Percentiles rank a stretch among this genome's conserved stretches.
Conservation (phyloP, 37 sponge, comb jelly and placozoan genomes). For the Theonella swinhoei region DNA sequence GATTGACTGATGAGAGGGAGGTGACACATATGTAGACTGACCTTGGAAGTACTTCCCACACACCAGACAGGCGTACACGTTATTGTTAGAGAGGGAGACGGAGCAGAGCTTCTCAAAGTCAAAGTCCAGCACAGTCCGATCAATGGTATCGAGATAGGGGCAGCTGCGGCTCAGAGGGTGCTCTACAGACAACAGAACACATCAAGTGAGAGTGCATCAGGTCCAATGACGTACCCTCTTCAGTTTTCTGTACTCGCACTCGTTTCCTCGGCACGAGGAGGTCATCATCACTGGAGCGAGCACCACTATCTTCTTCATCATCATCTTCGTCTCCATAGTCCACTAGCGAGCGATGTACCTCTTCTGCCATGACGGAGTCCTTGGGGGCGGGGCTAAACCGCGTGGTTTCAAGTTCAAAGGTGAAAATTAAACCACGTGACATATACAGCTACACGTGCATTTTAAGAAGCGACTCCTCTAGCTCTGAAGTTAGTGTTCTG, state of each 20-base stretch:
- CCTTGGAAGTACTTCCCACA: slow-evolving; percentile 99
- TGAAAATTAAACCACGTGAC: not conserved
- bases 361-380: not conserved
- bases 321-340: slow-evolving; percentile 4
- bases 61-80: slow-evolving; percentile 97
- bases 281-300: slow-evolving; percentile 1
- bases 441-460: slow-evolving; percentile 13
- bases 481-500: too few relatives aligned
- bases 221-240: not conserved
- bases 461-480: not conserved
- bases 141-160: slow-evolving; percentile 92
- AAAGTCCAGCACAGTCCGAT: slow-evolving; percentile 90
- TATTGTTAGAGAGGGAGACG: slow-evolving; percentile 91
- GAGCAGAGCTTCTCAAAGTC: slow-evolving; percentile 99
- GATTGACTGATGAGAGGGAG: too few relatives aligned
- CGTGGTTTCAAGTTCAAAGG: too few relatives aligned
- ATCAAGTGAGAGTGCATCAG: too few relatives aligned
- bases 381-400: not conserved
- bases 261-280: slow-evolving; percentile 13
- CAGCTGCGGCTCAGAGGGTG: slow-evolving; percentile 58
- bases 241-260: slow-evolving; percentile 10
- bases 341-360: not conserved
- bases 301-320: not conserved
- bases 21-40: too few relatives aligned
- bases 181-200: slow-evolving; percentile 11